Conservation (phyloP, 30 jellyfish, hydroid and myxozoan species). For the Nemopilema nomurai region DNA sequence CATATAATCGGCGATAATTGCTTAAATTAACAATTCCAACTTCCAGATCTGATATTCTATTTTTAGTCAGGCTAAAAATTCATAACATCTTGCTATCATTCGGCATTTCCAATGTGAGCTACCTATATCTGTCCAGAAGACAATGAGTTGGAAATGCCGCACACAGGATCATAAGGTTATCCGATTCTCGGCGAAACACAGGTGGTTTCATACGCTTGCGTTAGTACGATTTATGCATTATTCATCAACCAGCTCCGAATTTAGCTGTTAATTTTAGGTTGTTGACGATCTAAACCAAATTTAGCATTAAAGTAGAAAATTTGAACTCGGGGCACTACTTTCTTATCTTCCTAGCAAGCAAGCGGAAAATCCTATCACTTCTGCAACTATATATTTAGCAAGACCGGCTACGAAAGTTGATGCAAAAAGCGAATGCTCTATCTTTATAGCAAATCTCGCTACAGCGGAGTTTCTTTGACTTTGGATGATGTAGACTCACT, state of each 20-base stretch:
- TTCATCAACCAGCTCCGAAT: neutral
- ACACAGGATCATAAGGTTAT: constrained; percentile 36
- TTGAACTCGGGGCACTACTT: neutral
- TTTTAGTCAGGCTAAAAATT: neutral
- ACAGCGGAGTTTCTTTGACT: no score
- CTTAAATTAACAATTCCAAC: neutral
- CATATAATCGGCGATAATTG: neutral
- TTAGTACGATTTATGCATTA: constrained; percentile 4
- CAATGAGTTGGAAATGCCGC: constrained; percentile 6
- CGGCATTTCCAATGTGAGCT: neutral
- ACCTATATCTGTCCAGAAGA: neutral
- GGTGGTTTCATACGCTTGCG: constrained; percentile 38
- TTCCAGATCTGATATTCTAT: neutral
- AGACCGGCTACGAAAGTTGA: no score
- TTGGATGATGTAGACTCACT: no score
- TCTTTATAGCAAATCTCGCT: no score
- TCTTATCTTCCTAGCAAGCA: no score
- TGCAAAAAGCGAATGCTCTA: no score
- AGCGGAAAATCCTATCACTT: no score
- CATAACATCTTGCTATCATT: neutral
- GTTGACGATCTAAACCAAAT: neutral
- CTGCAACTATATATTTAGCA: no score
- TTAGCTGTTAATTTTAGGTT: neutral
- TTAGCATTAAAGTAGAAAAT: no score
- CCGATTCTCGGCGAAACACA: neutral